These are phyloP conservation scores for Drosophila prosaltans DNA, from an alignment of 1,140 invertebrate species.

Conservation along the genomic window DNA sequence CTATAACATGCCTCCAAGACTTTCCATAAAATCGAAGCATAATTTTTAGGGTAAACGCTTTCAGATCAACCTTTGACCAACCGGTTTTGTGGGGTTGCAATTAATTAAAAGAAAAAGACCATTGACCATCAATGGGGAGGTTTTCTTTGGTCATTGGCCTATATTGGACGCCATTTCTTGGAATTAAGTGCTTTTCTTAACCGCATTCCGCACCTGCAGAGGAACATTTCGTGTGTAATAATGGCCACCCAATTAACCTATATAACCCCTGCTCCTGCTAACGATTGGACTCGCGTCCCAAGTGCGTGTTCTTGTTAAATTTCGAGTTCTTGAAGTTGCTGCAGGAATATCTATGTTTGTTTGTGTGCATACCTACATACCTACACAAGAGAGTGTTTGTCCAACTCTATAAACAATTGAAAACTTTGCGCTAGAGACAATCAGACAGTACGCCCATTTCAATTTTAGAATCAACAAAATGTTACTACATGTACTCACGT, in stretches of 20 bases:
- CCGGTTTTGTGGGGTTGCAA: neutral
- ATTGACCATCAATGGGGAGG: slow-evolving; percentile 35
- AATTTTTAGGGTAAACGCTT: slow-evolving; percentile 15
- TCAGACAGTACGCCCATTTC: slow-evolving; percentile 70
- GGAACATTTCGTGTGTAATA: slow-evolving; percentile 43
- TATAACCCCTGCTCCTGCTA: slow-evolving; percentile 33
- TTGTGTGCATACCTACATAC: slow-evolving; percentile 18
- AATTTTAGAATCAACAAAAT: slow-evolving; percentile 75
- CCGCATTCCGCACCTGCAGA: slow-evolving; percentile 62
- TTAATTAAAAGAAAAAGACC: slow-evolving; percentile 43
- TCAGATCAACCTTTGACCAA: slow-evolving; percentile 28
- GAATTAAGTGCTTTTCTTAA: slow-evolving; percentile 33
- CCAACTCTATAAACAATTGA: slow-evolving; percentile 76
- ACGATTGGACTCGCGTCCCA: neutral
- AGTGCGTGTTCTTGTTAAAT: slow-evolving; percentile 42
- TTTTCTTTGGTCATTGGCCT: slow-evolving; percentile 25
- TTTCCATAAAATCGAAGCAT: neutral
- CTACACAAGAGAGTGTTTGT: slow-evolving; percentile 32
- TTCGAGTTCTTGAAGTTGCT: slow-evolving; percentile 33
- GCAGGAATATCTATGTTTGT: slow-evolving; percentile 25
- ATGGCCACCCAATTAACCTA: slow-evolving; percentile 75
- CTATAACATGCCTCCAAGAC: neutral
- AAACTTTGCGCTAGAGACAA: slow-evolving; percentile 63
- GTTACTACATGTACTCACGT: slow-evolving; percentile 37
- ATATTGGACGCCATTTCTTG: slow-evolving; percentile 41